Evolutionary conservation across 1,140 invertebrate species (phyloP).

Genomic region (Neodiprion pinetum): DNA sequence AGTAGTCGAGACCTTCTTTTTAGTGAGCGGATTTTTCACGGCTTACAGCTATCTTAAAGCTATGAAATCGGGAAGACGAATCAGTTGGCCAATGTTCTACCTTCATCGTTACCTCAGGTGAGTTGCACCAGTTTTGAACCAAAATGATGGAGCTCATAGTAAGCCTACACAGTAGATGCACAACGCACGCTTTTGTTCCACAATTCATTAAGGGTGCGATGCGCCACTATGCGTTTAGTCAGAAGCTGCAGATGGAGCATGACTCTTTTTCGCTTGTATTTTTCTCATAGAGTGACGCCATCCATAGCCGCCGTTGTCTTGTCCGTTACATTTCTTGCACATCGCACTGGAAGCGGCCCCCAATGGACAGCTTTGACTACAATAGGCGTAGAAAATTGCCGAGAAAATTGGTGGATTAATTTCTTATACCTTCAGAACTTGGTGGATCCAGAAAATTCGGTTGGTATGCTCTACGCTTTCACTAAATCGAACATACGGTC

Average conservation of each 20-base stretch:
- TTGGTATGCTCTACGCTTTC: conserved; percentile 29
- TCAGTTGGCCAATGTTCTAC: conserved; percentile 26
- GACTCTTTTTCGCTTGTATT: too few relatives aligned
- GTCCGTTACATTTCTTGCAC: conserved; percentile 62
- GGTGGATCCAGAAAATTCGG: conserved; percentile 45
- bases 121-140: too few relatives aligned
- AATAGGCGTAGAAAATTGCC: conserved; percentile 43
- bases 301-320: conserved; percentile 65
- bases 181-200: too few relatives aligned
- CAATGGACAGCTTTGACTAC: conserved; percentile 52
- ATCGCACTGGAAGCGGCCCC: conserved; percentile 67
- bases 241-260: too few relatives aligned
- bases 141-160: too few relatives aligned
- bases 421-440: conserved; percentile 70
- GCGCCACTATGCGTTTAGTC: too few relatives aligned
- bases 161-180: too few relatives aligned
- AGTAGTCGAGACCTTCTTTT: conserved; percentile 67
- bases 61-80: conserved; percentile 51
- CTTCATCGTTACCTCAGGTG: not conserved
- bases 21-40: conserved; percentile 65
- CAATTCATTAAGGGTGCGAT: too few relatives aligned
- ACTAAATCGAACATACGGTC: conserved; percentile 47
- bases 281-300: conserved; percentile 61
- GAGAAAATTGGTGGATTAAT: conserved; percentile 66
- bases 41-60: conserved; percentile 64